A percentile compares a stretch with the other conserved stretches of the same genome.
phyloP scores from a whole-genome alignment of 2,888 invertebrate genomes.

The Caenorhabditis sulstoni region DNA sequence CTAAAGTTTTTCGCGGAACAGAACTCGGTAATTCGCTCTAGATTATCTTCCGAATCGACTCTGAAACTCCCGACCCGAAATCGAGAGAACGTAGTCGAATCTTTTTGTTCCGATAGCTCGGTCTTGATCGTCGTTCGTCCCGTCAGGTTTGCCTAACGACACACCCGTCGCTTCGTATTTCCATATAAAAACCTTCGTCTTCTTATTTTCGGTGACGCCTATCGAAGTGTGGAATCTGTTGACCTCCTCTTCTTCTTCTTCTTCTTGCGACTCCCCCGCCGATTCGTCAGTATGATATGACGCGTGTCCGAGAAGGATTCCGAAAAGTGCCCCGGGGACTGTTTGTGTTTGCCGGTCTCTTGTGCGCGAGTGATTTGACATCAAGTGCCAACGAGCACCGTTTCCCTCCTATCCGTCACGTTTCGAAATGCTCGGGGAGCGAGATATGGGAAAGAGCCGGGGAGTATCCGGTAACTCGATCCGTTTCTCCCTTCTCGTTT shows the following conservation, averaged over 20 bases:
- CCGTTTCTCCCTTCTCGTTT: slow-evolving; percentile 22
- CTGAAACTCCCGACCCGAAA: too few relatives aligned
- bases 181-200: neutral
- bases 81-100: too few relatives aligned
- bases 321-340: slow-evolving; percentile 32
- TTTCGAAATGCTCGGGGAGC: slow-evolving; percentile 21
- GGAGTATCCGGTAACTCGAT: slow-evolving; percentile 52
- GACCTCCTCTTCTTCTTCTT: slow-evolving; percentile 23
- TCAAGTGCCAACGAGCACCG: slow-evolving; percentile 54
- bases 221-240: slow-evolving; percentile 41
- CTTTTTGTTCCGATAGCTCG: too few relatives aligned
- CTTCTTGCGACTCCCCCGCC: neutral
- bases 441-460: slow-evolving; percentile 20
- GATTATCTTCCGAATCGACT: too few relatives aligned
- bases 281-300: slow-evolving; percentile 33
- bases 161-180: neutral
- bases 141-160: neutral
- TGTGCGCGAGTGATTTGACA: slow-evolving; percentile 56
- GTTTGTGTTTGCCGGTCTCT: slow-evolving; percentile 38
- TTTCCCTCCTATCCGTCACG: slow-evolving; percentile 18
- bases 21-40: too few relatives aligned
- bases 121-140: neutral
- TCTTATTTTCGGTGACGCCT: slow-evolving; percentile 13
- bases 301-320: slow-evolving; percentile 45
- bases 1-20: slow-evolving; percentile 4